Evolutionary conservation across 2,888 invertebrate species (phyloP), one percentile per base, ranked within the genome.

Genomic region (Papilio gigon): DNA sequence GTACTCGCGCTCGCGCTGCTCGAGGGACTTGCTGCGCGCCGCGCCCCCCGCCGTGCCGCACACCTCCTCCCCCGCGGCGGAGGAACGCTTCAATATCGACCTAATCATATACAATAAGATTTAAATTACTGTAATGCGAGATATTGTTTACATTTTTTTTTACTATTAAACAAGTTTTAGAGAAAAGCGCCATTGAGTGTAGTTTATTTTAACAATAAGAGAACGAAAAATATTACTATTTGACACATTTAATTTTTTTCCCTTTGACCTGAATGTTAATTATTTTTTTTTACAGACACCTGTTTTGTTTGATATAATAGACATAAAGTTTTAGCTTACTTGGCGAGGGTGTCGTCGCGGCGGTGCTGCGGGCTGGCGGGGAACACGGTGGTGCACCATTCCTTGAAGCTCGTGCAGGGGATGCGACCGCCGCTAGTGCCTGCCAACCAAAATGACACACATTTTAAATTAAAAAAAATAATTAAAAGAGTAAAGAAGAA

Each of bases 1-100:
- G 84, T 98, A 98, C 77, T 97, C 97, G 80, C 96, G 96, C 88
- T 98, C 97, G 33, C 98, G 93, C 87, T 98, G 98, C 85, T 98
- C 98, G 78, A 98, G 95, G 75, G 98, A 97, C 82, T 96, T 97
- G 85, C 96, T 90, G 1, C 90, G 77, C 35, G 81, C 80, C 42
- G 80, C 82, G 0, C 81, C 74, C 0, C 81, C 81, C 53, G 79
- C 84, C 40, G 81, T 81, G 2, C 82, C 82, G 5, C 84, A 79
- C 1, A 94, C 93, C 79, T 97, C 97, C 81, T 97, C 97, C 79
- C 96, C 94, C 35, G 96, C 96, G 75, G 44, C 95, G 95, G 14
- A 95, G 94, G 83, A 97, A 25, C 97, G 93, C 84, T 97, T 97
- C 44, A 98, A 86, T 75, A 98, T 97, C 17, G 96, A 97, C 78